A percentile compares a stretch with the other conserved stretches of the same genome.
Evolutionary conservation across 1,140 invertebrate species (phyloP).

Genomic region (Trichonephila clavata): DNA sequence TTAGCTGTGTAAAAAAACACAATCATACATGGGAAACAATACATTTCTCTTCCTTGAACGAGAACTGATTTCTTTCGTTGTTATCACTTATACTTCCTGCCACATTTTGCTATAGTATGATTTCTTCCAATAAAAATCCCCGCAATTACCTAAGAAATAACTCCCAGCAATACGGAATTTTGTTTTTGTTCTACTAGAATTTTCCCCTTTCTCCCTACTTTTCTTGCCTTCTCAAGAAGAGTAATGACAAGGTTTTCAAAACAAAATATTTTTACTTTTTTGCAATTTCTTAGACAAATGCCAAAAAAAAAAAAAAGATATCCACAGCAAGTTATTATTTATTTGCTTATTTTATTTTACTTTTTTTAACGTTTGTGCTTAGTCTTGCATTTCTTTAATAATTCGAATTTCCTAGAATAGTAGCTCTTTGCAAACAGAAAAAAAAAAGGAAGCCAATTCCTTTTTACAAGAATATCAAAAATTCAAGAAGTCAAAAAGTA

Average conservation of each 20-base stretch:
- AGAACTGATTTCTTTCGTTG: no score
- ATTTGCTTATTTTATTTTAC: background rate
- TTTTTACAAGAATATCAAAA: background rate
- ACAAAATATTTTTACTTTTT: background rate
- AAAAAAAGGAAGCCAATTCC: background rate
- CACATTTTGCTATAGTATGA: background rate
- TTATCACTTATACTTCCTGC: no score
- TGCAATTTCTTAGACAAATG: conserved; percentile 6
- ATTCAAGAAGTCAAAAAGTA: background rate
- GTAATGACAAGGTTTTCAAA: conserved; percentile 8
- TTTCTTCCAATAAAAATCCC: background rate
- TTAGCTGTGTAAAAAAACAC: no score
- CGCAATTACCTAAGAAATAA: background rate
- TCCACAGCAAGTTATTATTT: background rate
- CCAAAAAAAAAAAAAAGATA: background rate
- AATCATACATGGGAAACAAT: no score
- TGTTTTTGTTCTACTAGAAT: background rate
- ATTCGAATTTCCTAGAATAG: background rate
- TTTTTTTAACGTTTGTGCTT: background rate
- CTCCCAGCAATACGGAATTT: background rate
- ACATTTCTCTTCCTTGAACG: no score
- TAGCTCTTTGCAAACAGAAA: background rate
- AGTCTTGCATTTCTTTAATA: conserved; percentile 17
- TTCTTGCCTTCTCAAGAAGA: background rate
- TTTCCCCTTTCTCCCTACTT: background rate